A percentile compares a stretch with the other conserved stretches of the same genome.
Evolutionary conservation across 2,888 invertebrate genomes (phyloP).

Genomic region (Oscheius onirici): DNA sequence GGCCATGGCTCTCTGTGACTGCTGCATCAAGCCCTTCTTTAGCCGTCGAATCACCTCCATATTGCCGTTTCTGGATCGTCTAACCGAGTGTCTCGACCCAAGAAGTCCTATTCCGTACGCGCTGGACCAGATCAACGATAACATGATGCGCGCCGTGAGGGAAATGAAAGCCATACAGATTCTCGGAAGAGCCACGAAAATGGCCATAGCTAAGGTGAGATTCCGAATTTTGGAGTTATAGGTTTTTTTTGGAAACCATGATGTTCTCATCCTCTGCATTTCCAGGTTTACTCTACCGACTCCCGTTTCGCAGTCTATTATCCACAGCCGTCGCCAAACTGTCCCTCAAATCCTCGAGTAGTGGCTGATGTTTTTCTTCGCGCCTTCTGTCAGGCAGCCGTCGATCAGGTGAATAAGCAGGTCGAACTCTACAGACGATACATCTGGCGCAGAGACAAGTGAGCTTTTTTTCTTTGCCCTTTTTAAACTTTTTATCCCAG

Average conservation of each 20-base stretch:
- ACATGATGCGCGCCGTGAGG: not conserved
- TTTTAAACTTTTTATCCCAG: no score
- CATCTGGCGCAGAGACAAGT: not conserved
- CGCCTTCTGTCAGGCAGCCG: slow-evolving; percentile 24
- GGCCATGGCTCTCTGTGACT: slow-evolving; percentile 18
- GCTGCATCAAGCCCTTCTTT: slow-evolving; percentile 21
- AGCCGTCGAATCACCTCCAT: not conserved
- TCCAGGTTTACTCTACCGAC: slow-evolving; percentile 2
- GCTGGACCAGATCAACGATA: slow-evolving; percentile 15
- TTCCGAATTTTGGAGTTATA: no score
- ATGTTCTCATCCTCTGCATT: no score
- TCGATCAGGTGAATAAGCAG: not conserved
- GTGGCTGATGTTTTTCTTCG: slow-evolving; percentile 24
- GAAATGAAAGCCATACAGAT: slow-evolving; percentile 4
- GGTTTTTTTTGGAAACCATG: no score
- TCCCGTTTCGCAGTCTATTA: not conserved
- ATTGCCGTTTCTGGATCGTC: slow-evolving; percentile 4
- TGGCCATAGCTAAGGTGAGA: slow-evolving; percentile 10
- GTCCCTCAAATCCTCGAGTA: not conserved
- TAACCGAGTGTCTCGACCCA: slow-evolving; percentile 13
- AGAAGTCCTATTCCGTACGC: not conserved
- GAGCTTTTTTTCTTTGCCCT: not conserved
- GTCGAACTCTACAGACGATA: not conserved
- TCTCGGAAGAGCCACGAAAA: slow-evolving; percentile 14
- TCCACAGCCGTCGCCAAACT: not conserved